Percentiles rank a stretch among this genome's conserved stretches.
phyloP scores from a whole-genome alignment of 2,113 vertebrate species.

The Hystrix brachyura region DNA sequence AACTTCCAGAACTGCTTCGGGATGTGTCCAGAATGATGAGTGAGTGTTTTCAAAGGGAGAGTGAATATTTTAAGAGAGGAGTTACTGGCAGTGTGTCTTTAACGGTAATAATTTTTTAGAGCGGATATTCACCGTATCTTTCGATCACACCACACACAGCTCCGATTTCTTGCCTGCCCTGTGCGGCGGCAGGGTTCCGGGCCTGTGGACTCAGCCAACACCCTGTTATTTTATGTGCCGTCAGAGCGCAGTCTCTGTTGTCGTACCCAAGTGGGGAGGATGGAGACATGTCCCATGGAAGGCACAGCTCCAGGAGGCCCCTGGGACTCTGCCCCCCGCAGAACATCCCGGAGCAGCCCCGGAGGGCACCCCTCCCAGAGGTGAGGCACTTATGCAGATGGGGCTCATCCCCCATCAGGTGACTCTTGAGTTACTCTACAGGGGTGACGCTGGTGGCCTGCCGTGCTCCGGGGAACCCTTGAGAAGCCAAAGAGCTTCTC shows the following conservation, averaged over 20 bases:
- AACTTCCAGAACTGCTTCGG: not conserved
- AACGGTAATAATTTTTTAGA: not conserved
- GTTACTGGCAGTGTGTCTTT: not conserved
- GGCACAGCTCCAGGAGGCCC: not conserved
- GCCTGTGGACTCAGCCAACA: accelerated
- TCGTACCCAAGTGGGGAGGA: accelerated
- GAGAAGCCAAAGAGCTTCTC: no score
- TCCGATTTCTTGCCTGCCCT: not conserved
- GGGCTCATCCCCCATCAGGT: not conserved
- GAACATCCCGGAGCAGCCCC: not conserved
- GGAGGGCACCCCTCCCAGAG: no score
- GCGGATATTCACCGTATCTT: not conserved
- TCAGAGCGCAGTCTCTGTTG: accelerated
- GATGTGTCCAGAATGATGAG: not conserved
- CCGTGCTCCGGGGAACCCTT: not conserved
- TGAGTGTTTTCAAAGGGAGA: not conserved
- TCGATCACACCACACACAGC: not conserved
- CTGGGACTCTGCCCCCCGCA: not conserved
- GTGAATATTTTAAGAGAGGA: not conserved
- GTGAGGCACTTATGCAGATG: no score
- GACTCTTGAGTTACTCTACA: not conserved
- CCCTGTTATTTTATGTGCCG: accelerated
- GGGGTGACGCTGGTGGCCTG: not conserved
- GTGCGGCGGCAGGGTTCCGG: not conserved
- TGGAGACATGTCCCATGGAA: accelerated